A percentile compares a stretch with the other conserved stretches of the same genome.
phyloP scores from a whole-genome alignment of 2,888 invertebrate species.

The Drosophila parthenogenetica region DNA sequence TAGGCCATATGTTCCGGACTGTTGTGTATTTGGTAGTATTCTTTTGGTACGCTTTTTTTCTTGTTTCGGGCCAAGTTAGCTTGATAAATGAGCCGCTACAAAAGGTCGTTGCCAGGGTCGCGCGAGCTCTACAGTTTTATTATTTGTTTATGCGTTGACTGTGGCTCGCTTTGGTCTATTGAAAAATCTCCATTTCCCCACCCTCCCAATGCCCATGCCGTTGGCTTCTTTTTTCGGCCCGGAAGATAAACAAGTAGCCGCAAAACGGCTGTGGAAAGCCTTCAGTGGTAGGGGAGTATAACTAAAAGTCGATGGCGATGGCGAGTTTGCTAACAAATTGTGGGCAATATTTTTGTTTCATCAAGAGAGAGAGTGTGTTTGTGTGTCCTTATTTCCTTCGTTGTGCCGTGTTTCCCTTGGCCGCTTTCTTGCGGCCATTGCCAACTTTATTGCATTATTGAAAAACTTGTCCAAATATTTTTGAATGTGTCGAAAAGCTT shows the following conservation, averaged over 20 bases:
- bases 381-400: constrained; percentile 42
- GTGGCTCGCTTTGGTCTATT: constrained; percentile 68
- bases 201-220: neutral
- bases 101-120: constrained; percentile 80
- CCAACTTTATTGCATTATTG: constrained; percentile 81
- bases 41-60: neutral
- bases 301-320: constrained; percentile 50
- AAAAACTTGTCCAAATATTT: constrained; percentile 80
- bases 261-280: constrained; percentile 53
- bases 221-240: constrained; percentile 20
- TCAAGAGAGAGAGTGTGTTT: constrained; percentile 41
- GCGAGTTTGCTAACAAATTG: constrained; percentile 76
- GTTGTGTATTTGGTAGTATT: constrained; percentile 14
- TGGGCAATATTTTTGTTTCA: constrained; percentile 79
- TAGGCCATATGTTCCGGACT: constrained; percentile 51
- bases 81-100: constrained; percentile 75
- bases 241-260: constrained; percentile 77
- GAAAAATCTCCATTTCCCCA: constrained; percentile 50
- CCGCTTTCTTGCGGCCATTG: constrained; percentile 50
- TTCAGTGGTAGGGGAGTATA: neutral
- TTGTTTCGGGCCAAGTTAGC: constrained; percentile 29
- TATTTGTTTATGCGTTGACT: constrained; percentile 75
- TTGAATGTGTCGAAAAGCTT: constrained; percentile 76
- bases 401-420: constrained; percentile 20
- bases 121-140: constrained; percentile 66